These are phyloP conservation scores for Deilephila elpenor DNA, from an alignment of 2,888 invertebrate species.

Conservation along the genomic window DNA sequence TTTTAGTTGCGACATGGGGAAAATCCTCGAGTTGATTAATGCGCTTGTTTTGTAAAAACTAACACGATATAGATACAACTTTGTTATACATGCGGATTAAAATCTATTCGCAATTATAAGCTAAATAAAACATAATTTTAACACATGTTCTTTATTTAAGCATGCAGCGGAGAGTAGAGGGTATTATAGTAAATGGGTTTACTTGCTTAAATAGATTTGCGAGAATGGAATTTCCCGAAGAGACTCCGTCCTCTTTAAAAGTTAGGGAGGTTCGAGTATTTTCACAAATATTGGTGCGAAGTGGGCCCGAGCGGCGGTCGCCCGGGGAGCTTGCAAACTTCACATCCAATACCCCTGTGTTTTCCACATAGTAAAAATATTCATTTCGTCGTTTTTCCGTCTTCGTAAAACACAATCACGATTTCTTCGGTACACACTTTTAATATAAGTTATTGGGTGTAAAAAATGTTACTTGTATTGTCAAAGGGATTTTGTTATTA, in stretches of 20 bases:
- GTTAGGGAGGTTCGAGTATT: constrained; percentile 64
- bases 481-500: not conserved
- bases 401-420: constrained; percentile 27
- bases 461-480: constrained; percentile 12
- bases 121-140: not conserved
- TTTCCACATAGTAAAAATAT: constrained; percentile 72
- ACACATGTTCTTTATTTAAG: not conserved
- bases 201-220: constrained; percentile 50
- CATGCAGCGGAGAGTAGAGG: not conserved
- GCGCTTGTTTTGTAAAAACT: not conserved
- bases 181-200: constrained; percentile 27
- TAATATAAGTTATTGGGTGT: constrained; percentile 21
- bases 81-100: not conserved
- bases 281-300: constrained; percentile 70
- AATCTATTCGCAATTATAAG: not conserved
- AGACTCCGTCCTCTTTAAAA: constrained; percentile 59
- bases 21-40: constrained; percentile 3
- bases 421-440: constrained; percentile 17
- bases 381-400: constrained; percentile 55
- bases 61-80: not conserved
- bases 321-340: constrained; percentile 54
- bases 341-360: constrained; percentile 60
- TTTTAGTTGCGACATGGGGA: constrained; percentile 4
- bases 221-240: constrained; percentile 51
- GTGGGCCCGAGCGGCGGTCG: constrained; percentile 52